Evolutionary conservation across 2,797 vertebrate genomes (phyloP).

Genomic region (Myotis findleyi): DNA sequence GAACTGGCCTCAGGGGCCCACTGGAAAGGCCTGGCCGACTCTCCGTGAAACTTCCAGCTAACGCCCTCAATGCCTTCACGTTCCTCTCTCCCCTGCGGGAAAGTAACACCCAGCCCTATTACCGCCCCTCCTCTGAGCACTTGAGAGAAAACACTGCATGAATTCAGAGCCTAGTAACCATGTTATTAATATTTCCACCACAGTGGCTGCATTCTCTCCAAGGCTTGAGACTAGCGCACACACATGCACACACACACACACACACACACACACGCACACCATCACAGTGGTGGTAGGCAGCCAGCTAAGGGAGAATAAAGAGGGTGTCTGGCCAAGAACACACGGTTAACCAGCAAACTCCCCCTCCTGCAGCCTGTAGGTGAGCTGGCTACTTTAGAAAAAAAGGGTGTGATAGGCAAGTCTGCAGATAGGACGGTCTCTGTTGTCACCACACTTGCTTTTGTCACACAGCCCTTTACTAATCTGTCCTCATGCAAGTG

Average conservation of each 20-base stretch:
- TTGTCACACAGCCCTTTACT: neutral
- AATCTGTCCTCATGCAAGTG: neutral
- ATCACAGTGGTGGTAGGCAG: accelerated
- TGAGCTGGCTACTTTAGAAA: neutral
- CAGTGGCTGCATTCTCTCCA: neutral
- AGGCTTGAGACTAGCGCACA: neutral
- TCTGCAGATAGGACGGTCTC: accelerated
- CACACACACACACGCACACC: neutral
- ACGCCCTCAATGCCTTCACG: neutral
- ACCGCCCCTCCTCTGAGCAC: neutral
- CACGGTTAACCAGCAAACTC: neutral
- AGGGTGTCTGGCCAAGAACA: neutral
- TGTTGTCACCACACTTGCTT: accelerated
- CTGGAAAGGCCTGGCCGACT: neutral
- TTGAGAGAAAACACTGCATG: neutral
- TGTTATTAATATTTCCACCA: neutral
- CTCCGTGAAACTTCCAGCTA: neutral
- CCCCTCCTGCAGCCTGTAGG: neutral
- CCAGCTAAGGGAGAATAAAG: neutral
- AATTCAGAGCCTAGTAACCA: neutral
- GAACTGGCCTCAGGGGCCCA: neutral
- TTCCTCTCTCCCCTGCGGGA: neutral
- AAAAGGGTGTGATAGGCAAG: accelerated
- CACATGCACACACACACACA: too few species aligned
- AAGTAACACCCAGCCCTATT: neutral